Evolutionary conservation across 2,888 invertebrate species (phyloP).

Genomic region (Leuctra nigra): DNA sequence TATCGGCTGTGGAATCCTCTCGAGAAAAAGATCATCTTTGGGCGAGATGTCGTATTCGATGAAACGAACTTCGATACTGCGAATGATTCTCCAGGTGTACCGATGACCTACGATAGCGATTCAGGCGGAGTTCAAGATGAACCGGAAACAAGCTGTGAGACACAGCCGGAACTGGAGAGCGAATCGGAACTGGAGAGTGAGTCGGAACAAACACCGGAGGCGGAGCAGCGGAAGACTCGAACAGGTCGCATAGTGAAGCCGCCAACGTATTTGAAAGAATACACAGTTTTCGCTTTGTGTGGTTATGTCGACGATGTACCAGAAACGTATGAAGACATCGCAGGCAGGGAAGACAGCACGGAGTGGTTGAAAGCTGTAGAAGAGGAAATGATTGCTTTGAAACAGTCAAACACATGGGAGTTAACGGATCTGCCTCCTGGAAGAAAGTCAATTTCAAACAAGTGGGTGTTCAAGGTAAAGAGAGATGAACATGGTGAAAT

Average conservation of each 20-base stretch:
- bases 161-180: no score
- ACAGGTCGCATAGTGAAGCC: background rate
- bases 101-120: background rate
- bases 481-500: constrained; percentile 26
- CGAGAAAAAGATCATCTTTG: background rate
- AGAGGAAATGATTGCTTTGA: constrained; percentile 1
- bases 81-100: no score
- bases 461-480: constrained; percentile 27
- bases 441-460: no score
- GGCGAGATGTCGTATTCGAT: constrained; percentile 1
- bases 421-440: constrained; percentile 1
- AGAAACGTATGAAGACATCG: background rate
- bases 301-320: no score
- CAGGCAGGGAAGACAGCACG: background rate
- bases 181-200: background rate
- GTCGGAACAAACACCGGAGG: background rate
- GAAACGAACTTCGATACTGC: constrained; percentile 11
- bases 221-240: background rate
- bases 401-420: constrained; percentile 1
- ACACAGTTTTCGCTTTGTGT: background rate
- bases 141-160: no score
- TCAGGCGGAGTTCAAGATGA: constrained; percentile 2
- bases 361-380: background rate
- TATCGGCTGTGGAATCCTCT: background rate
- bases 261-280: background rate